phyloP scores from a whole-genome alignment of 2,888 invertebrate genomes.

The Thereva unica region DNA sequence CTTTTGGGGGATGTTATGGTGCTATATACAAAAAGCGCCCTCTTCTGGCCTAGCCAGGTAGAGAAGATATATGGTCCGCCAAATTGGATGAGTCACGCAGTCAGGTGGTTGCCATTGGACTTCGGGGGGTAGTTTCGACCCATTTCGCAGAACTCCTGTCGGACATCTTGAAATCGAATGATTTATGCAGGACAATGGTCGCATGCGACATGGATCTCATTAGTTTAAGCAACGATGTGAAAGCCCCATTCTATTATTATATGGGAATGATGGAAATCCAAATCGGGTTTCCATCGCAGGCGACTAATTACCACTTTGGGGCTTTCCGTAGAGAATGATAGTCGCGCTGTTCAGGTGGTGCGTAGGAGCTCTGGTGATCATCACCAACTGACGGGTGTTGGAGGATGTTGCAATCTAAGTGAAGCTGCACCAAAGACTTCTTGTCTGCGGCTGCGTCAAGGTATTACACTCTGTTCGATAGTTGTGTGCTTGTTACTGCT shows the following conservation, averaged over 20 bases:
- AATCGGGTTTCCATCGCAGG: constrained; percentile 17
- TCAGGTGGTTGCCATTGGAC: constrained; percentile 22
- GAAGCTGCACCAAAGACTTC: constrained; percentile 13
- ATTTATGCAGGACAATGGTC: too few species aligned
- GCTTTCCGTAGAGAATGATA: constrained; percentile 2
- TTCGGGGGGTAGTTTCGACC: neutral
- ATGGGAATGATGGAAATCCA: constrained; percentile 1
- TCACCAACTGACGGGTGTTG: constrained; percentile 12
- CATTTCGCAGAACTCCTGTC: too few species aligned
- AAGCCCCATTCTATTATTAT: constrained; percentile 9
- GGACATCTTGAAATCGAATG: too few species aligned
- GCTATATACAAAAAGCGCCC: constrained; percentile 23
- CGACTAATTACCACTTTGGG: constrained; percentile 22
- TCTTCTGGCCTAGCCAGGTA: neutral
- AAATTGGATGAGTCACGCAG: constrained; percentile 33
- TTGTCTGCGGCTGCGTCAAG: neutral
- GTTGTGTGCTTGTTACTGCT: neutral
- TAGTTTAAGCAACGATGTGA: too few species aligned
- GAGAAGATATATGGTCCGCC: constrained; percentile 23
- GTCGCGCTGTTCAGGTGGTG: neutral
- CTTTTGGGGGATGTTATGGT: constrained; percentile 28
- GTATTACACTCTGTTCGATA: neutral
- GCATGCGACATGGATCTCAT: too few species aligned
- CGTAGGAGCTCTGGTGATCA: constrained; percentile 19
- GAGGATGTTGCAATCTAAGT: constrained; percentile 21